phyloP scores from a whole-genome alignment of 2,797 vertebrate species.

The Enteromius treurensis region DNA sequence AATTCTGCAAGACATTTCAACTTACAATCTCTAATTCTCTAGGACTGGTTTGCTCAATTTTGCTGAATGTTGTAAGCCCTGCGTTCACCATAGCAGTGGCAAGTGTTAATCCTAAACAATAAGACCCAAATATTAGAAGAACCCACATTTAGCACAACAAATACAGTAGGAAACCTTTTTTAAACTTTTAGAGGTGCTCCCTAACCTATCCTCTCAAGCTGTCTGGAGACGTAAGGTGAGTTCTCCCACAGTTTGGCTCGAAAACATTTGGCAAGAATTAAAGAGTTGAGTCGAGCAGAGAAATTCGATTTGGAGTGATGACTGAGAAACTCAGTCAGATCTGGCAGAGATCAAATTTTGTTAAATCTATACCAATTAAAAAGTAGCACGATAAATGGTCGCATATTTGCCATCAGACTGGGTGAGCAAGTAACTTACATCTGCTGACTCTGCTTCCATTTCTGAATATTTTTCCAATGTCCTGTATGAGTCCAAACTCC shows the following conservation, averaged over 20 bases:
- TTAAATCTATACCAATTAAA: conserved; percentile 32
- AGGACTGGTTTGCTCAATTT: conserved; percentile 90
- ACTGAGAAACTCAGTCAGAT: conserved; percentile 89
- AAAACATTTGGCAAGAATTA: conserved; percentile 95
- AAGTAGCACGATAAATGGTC: background rate
- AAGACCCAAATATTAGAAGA: conserved; percentile 30
- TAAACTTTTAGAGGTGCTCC: background rate
- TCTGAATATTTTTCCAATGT: conserved; percentile 93
- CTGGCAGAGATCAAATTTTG: conserved; percentile 71
- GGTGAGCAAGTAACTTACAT: conserved; percentile 78
- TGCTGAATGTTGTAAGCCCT: conserved; percentile 92
- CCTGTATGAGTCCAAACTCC: conserved; percentile 95
- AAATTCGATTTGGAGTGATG: conserved; percentile 82
- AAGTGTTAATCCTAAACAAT: conserved; percentile 85
- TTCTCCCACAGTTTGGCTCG: conserved; percentile 96
- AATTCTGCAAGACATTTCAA: conserved; percentile 25
- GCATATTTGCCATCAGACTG: background rate
- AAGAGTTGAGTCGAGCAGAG: conserved; percentile 82
- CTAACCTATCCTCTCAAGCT: conserved; percentile 96
- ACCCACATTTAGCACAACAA: background rate
- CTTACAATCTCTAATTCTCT: conserved; percentile 94
- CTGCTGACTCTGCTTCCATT: conserved; percentile 89
- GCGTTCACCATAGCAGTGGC: conserved; percentile 94
- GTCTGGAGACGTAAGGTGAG: conserved; percentile 90
- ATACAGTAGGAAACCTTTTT: background rate